Evolutionary conservation across 1,140 invertebrate genomes (phyloP).

Genomic region (Heliconius eleuchia): DNA sequence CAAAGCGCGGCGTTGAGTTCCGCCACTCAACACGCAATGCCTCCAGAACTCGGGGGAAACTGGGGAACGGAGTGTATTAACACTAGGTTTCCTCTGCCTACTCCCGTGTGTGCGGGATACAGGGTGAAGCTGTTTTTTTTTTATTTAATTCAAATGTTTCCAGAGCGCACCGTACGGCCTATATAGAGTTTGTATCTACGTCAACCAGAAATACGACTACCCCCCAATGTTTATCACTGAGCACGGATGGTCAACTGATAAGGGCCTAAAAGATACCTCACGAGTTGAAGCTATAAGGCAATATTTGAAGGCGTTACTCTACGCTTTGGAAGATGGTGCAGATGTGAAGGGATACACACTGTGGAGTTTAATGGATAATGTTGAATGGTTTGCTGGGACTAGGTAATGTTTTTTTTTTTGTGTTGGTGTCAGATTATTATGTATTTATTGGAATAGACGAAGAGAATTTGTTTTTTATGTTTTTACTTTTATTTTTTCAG

Average conservation of each 20-base stretch:
- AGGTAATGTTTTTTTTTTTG: slow-evolving; percentile 29
- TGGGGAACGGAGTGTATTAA: no score
- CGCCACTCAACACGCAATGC: no score
- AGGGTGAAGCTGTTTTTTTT: neutral
- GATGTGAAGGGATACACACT: slow-evolving; percentile 75
- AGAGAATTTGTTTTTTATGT: no score
- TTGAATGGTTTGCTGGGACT: slow-evolving; percentile 83
- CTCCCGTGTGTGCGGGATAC: no score
- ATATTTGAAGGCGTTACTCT: slow-evolving; percentile 81
- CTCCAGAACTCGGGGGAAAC: no score
- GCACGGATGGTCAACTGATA: slow-evolving; percentile 77
- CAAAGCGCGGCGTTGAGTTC: no score
- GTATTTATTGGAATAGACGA: no score
- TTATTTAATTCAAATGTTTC: neutral
- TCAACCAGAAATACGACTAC: slow-evolving; percentile 79
- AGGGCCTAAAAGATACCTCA: slow-evolving; percentile 44
- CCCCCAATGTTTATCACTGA: slow-evolving; percentile 82
- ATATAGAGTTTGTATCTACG: slow-evolving; percentile 60
- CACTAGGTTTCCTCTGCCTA: no score
- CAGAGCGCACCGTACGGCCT: slow-evolving; percentile 53
- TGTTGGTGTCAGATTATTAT: no score
- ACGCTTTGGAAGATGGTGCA: slow-evolving; percentile 86
- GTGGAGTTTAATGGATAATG: slow-evolving; percentile 65
- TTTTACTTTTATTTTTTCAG: slow-evolving; percentile 32
- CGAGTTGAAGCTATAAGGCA: slow-evolving; percentile 71